Evolutionary conservation across 2,113 vertebrate species (phyloP), one percentile per base, ranked within the genome.

Genomic region (Corythaixoides concolor): DNA sequence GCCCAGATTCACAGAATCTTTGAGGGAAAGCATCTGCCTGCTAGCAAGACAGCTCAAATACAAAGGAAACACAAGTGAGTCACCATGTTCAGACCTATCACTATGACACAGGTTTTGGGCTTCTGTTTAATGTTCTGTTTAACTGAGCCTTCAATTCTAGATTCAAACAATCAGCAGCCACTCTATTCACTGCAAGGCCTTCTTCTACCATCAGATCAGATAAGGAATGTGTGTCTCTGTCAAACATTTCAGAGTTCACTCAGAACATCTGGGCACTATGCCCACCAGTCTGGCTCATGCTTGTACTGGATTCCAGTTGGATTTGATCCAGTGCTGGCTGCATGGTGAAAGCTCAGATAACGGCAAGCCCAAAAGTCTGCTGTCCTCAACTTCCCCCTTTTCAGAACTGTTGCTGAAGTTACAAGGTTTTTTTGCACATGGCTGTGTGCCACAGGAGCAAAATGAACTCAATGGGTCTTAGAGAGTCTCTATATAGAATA

Each of bases 231-330:
- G 35, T 47, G 37, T 47, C 50, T 89, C 69, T 77, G 39, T 67
- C 93, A 85, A 77, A 70, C 3, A 26, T 85, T 75, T 82, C 37
- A 59, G 85, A 89, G 85, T 89, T 95, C 88, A 72, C 43, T 60
- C 81, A 91, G 95, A 92, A 63, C 43, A 8, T 81, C 53, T 79
- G 74, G 94, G 92, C 43, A 68, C 15, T 63, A 13, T 60, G 88
- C 94, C 92, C 62, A 85, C 43, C 53, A 68, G 62, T 75, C 69
- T 64, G 75, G 62, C 53, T 91, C 66, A 78, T 50, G 49, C 22
- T 82, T 79, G 18, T 72, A 30, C 28, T 63, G 47, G 26, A 56
- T 89, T 95, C 69, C 74, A 82, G 56, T 56, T 93, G 93, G 77
- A 72, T 12, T 56, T 15, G 37, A 70, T 78, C 64, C 88, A 91